Percentiles rank a stretch among this genome's conserved stretches.
Conservation (phyloP, 2,888 invertebrate species). For the Julus scandinavius region DNA sequence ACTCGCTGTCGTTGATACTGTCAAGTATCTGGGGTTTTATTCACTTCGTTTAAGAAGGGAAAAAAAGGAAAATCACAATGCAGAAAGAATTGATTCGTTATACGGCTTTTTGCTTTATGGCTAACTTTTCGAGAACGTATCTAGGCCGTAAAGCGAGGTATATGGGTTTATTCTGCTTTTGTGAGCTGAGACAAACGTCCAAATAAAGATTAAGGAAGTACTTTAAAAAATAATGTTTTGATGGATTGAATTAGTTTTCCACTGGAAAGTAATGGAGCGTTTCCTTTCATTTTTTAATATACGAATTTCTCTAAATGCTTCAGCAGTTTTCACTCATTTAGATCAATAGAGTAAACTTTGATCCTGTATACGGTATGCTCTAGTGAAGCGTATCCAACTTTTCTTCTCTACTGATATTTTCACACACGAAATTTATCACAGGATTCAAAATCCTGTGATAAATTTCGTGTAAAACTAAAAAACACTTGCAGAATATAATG, state of each 20-base stretch:
- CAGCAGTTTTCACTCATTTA: not conserved
- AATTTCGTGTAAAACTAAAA: too few species aligned
- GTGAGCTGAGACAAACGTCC: not conserved
- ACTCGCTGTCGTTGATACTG: too few species aligned
- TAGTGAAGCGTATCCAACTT: constrained; percentile 22
- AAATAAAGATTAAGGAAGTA: not conserved
- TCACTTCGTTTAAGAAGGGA: too few species aligned
- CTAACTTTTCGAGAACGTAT: too few species aligned
- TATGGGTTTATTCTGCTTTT: not conserved
- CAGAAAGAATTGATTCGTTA: too few species aligned
- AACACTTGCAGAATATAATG: not conserved
- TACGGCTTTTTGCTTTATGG: too few species aligned
- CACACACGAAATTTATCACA: too few species aligned
- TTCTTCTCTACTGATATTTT: not conserved
- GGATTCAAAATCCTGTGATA: too few species aligned
- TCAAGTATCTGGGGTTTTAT: too few species aligned
- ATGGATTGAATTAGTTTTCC: not conserved
- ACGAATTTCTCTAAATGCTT: not conserved
- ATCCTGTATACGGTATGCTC: not conserved
- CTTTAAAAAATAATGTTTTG: not conserved
- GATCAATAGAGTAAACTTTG: constrained; percentile 20
- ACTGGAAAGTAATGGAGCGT: not conserved
- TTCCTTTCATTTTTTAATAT: not conserved
- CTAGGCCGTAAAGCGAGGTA: too few species aligned
- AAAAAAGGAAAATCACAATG: too few species aligned